Evolutionary conservation across 2,113 vertebrate genomes (phyloP), one percentile per base, ranked within the genome.

Genomic region (Sylvilagus bachmani): DNA sequence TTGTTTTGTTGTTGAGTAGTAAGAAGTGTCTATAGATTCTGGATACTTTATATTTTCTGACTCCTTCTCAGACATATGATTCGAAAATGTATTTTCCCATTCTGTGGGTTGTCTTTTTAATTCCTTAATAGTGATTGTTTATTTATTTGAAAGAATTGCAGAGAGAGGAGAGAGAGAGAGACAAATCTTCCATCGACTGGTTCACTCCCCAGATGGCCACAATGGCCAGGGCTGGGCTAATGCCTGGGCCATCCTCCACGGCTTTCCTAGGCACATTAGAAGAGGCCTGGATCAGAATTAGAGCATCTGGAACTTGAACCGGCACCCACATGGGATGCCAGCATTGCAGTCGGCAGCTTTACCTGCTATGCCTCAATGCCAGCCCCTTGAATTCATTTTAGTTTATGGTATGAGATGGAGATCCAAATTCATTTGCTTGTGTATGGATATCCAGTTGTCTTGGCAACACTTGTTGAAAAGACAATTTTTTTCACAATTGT

Each of bases 1-100:
- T 86, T 49, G 89, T 90, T 92, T 90, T 84, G 29, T 84, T 88
- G 19, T 88, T 74, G 38, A 70, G 36, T 58, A 64, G 8, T 80
- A 83, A 78, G 33, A 21, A 25, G 44, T 86, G 66, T 31, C 53
- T 71, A 49, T 75, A 67, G 80, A 62, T 61, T 86, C 67, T 69
- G 14, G 58, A 61, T 70, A 74, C 31, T 67, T 36, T 58, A 36
- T 17, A 38, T 86, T 19, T 53, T 71, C 67, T 86, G 82, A 7
- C 88, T 22, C 58, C 5, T 78, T 86, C 77, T 16, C 11, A 90
- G 44, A 55, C 38, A 81, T 49, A 71, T 9, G 22, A 75, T 66
- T 93, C 87, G 64, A 11, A 93, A 69, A 25, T 83, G 83, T 73
- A 51, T 91, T 74, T 33, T 93, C 36, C 21, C 49, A 36, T 31